Conservation (phyloP, 2,888 invertebrate species). For the Nephrotoma guestfalica region DNA sequence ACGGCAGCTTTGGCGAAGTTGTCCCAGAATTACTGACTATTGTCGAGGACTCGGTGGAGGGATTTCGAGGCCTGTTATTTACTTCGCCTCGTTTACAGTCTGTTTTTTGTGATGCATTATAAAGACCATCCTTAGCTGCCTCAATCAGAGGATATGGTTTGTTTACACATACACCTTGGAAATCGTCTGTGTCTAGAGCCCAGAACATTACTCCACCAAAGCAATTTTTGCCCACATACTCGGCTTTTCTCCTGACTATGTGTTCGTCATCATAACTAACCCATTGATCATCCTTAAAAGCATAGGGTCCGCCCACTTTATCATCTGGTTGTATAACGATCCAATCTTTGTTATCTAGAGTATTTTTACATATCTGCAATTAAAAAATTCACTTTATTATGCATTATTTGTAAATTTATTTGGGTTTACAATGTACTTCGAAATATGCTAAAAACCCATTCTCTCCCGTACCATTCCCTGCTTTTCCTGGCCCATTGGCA, state of each 20-base stretch:
- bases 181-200: conserved; percentile 88
- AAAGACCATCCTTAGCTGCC: conserved; percentile 70
- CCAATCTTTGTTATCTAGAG: conserved; percentile 61
- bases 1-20: too few species aligned
- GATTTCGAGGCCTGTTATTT: too few species aligned
- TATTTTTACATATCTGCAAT: conserved; percentile 65
- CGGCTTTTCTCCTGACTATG: conserved; percentile 67
- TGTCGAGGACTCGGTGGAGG: too few species aligned
- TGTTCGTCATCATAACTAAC: conserved; percentile 83
- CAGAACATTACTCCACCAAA: conserved; percentile 55
- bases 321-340: conserved; percentile 66
- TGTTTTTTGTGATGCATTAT: too few species aligned
- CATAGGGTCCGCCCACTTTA: conserved; percentile 79
- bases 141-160: conserved; percentile 83
- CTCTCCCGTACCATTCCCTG: conserved; percentile 81
- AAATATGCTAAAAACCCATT: conserved; percentile 88
- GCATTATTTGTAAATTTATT: not conserved
- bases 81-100: too few species aligned
- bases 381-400: conserved; percentile 11
- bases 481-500: conserved; percentile 78
- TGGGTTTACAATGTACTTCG: conserved; percentile 44
- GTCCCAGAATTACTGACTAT: too few species aligned
- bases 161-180: conserved; percentile 75
- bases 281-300: conserved; percentile 79
- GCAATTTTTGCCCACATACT: conserved; percentile 69